Evolutionary conservation across 2,113 vertebrate genomes (phyloP), one percentile per base, ranked within the genome.

Genomic region (Solea senegalensis): DNA sequence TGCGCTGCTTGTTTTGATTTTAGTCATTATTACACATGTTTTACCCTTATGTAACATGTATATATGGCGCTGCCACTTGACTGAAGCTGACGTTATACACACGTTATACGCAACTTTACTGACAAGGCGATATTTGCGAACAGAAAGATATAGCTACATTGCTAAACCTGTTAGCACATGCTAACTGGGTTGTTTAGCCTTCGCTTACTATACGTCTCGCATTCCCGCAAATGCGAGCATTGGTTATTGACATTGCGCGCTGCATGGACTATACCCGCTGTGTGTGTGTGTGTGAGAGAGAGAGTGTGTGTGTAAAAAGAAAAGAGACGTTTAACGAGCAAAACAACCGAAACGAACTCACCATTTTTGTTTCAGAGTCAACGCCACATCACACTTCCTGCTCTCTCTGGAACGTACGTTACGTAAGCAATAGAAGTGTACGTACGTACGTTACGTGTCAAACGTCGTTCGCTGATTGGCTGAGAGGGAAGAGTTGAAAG

Each of bases 321-420:
- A 21, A 21, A 21, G 21, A 5, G 5, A 0, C n/a, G 12, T 34
- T 34, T 34, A 34, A 4, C 5, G 10, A 41, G 61, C 13, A 2
- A 27, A 0, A 0, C 53, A 4, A 9, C 44, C 0, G 13, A 63
- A 55, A 75, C 41, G 76, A 72, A 45, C 88, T 86, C 72, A 92
- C 91, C 91, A 93, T 92, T 90, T 74, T 90, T 73, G 80, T 48
- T 21, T 80, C 9, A 52, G 46, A 55, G 50, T 90, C 84, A 91
- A 78, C 86, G 91, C 89, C 92, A 91, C 91, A 91, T 92, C 84
- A 91, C 82, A 93, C 89, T 92, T 92, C 91, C 90, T 74, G 63
- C 57, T 75, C 46, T 46, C 26, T 49, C 3, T 34, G 69, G 80
- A 87, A 60, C n/a, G 74, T 58, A 85, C 89, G 88, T 84, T 63